A percentile compares a stretch with the other conserved stretches of the same genome.
These are phyloP conservation scores for Oryctolagus cuniculus DNA, from an alignment of 2,113 vertebrate genomes.

Conservation along the genomic window DNA sequence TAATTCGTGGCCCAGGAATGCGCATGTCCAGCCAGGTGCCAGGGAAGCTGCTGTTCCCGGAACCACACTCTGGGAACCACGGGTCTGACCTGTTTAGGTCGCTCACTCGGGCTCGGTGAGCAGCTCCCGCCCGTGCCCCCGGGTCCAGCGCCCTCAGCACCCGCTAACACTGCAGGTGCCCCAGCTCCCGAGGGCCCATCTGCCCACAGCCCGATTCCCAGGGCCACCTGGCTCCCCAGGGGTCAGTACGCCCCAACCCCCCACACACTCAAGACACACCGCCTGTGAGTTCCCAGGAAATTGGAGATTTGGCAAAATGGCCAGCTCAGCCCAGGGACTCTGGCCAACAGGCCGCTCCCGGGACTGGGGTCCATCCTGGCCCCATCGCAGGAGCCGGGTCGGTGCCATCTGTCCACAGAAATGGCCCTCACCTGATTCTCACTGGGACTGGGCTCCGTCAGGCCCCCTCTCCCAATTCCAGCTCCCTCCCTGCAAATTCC, in stretches of 20 bases:
- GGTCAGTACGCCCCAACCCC: too few species aligned
- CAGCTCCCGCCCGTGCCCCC: too few species aligned
- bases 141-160: background rate
- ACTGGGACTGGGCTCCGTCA: background rate
- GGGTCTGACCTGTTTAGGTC: background rate
- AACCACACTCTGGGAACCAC: background rate
- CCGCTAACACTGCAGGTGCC: background rate
- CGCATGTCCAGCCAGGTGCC: background rate
- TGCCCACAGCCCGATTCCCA: too few species aligned
- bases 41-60: background rate
- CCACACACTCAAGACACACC: background rate
- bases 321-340: accelerated
- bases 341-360: background rate
- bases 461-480: background rate
- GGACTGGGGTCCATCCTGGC: background rate
- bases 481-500: accelerated
- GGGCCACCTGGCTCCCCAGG: background rate
- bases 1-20: background rate
- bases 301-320: accelerated
- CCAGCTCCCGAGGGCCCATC: too few species aligned
- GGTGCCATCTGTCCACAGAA: accelerated
- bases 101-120: background rate
- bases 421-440: background rate
- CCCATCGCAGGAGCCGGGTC: accelerated
- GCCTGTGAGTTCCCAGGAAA: background rate